Evolutionary conservation across 2,888 invertebrate genomes (phyloP).

Genomic region (Metallyticus violacea): DNA sequence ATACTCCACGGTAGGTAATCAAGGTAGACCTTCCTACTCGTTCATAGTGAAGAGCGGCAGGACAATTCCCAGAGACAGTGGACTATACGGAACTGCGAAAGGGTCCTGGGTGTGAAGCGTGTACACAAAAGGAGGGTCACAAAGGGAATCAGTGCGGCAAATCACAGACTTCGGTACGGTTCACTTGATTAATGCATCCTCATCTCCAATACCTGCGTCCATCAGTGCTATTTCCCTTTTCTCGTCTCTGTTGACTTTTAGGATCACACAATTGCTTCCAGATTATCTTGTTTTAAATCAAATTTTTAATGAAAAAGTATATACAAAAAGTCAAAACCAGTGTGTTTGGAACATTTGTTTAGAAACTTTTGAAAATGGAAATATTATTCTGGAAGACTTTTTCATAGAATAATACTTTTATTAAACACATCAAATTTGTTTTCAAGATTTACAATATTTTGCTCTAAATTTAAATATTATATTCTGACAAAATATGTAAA

Average conservation of each 20-base stretch:
- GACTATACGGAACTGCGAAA: background rate
- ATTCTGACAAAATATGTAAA: too few relatives aligned
- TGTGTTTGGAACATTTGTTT: too few relatives aligned
- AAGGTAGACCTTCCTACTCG: background rate
- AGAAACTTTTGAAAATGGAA: too few relatives aligned
- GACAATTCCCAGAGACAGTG: background rate
- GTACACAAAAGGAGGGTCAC: background rate
- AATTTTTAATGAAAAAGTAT: too few relatives aligned
- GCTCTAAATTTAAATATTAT: too few relatives aligned
- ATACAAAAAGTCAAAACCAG: too few relatives aligned
- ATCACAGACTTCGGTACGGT: background rate
- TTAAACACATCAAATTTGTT: too few relatives aligned
- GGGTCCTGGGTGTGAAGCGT: background rate
- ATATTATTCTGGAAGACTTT: too few relatives aligned
- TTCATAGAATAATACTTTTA: too few relatives aligned
- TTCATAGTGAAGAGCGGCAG: background rate
- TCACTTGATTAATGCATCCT: background rate
- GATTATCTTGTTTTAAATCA: too few relatives aligned
- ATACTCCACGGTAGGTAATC: background rate
- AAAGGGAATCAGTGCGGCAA: background rate
- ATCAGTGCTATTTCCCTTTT: background rate
- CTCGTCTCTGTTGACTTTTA: background rate
- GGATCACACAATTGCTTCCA: too few relatives aligned
- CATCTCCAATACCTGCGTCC: background rate
- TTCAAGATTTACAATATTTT: too few relatives aligned